Conservation (phyloP, 2,797 vertebrate genomes). For the Hapalemur alaotrensis region DNA sequence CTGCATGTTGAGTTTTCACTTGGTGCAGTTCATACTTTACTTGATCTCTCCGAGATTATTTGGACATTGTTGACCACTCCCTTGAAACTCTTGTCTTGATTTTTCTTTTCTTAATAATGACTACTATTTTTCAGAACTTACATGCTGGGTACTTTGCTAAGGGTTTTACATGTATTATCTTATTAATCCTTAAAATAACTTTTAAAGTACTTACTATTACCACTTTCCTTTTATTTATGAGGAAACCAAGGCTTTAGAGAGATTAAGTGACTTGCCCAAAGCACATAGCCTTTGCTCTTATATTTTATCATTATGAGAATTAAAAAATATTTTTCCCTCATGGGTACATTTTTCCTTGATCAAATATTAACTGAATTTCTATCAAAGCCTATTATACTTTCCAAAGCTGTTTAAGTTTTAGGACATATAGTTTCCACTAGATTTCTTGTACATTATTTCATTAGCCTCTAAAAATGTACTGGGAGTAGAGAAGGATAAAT, state of each 20-base stretch:
- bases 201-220: neutral
- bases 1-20: neutral
- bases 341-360: neutral
- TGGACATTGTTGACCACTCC: neutral
- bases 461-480: neutral
- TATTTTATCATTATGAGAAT: neutral
- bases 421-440: neutral
- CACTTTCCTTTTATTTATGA: neutral
- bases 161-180: neutral
- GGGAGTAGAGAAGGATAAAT: neutral
- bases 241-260: neutral
- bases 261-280: neutral
- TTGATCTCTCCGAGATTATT: neutral
- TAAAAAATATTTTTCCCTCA: neutral
- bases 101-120: neutral
- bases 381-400: conserved; percentile 30
- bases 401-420: conserved; percentile 6
- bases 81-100: neutral
- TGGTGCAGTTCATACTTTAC: neutral
- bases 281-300: neutral
- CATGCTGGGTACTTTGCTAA: neutral
- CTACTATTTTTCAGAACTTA: neutral
- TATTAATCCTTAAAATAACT: neutral
- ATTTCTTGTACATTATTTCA: neutral
- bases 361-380: neutral